A percentile compares a stretch with the other conserved stretches of the same genome.
Evolutionary conservation across 2,113 vertebrate genomes (phyloP).

Genomic region (Riparia riparia): DNA sequence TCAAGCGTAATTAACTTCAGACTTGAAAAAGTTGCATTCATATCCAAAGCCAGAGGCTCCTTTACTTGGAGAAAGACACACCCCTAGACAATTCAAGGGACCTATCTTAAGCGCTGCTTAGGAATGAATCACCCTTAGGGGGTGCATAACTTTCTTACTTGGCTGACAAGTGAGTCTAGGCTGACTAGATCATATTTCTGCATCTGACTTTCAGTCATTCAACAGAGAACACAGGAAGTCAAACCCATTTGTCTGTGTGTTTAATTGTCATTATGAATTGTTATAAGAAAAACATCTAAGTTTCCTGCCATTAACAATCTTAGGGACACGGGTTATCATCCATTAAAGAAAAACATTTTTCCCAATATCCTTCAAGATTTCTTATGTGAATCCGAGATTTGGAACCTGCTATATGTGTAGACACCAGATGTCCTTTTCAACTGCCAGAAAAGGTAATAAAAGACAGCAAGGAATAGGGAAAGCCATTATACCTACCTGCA

Average conservation of each 20-base stretch:
- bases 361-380: neutral
- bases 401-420: neutral
- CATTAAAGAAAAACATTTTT: neutral
- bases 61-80: neutral
- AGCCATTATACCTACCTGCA: neutral
- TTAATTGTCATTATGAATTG: neutral
- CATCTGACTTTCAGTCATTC: neutral
- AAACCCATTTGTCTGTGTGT: neutral
- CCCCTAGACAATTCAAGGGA: neutral
- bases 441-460: neutral
- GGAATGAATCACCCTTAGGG: neutral
- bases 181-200: neutral
- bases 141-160: neutral
- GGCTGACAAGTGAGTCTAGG: neutral
- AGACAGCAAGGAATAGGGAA: neutral
- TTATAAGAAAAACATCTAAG: neutral
- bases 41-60: neutral
- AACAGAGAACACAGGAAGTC: neutral
- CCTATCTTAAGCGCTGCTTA: neutral
- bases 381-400: neutral
- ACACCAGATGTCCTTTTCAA: neutral
- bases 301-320: neutral
- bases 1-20: neutral
- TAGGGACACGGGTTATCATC: neutral
- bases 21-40: neutral